Conservation (phyloP, 2,888 invertebrate genomes). For the Caenorhabditis afra region DNA sequence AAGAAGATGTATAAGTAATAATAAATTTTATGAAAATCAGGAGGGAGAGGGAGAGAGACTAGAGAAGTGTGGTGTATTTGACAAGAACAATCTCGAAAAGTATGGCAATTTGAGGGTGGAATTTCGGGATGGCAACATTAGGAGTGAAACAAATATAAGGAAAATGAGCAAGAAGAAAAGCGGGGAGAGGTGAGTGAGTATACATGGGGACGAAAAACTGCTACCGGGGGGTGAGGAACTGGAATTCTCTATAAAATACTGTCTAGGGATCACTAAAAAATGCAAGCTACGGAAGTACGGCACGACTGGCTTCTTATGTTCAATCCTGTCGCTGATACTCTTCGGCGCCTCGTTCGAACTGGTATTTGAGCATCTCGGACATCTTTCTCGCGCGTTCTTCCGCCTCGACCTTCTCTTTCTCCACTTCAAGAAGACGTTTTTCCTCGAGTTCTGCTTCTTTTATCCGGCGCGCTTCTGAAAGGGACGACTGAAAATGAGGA, state of each 20-base stretch:
- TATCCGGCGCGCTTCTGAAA: constrained; percentile 38
- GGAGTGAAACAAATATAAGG: constrained; percentile 3
- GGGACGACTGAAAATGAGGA: not conserved
- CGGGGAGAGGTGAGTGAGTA: constrained; percentile 2
- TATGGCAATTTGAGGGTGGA: constrained; percentile 33
- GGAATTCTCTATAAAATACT: no score
- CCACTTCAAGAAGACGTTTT: constrained; percentile 40
- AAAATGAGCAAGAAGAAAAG: constrained; percentile 14
- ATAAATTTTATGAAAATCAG: not conserved
- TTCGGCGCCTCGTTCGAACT: constrained; percentile 54
- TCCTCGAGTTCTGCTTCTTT: constrained; percentile 51
- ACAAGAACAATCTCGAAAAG: constrained; percentile 27
- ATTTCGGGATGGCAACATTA: constrained; percentile 2
- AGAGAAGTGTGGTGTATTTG: constrained; percentile 10
- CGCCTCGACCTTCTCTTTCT: constrained; percentile 48
- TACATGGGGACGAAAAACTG: not conserved
- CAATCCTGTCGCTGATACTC: constrained; percentile 30
- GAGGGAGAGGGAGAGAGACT: constrained; percentile 1
- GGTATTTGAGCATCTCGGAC: constrained; percentile 55
- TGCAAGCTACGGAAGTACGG: no score
- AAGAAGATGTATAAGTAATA: not conserved
- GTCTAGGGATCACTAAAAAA: no score
- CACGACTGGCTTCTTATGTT: not conserved
- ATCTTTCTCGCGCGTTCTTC: constrained; percentile 52
- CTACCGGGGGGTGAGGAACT: no score